Evolutionary conservation across 2,888 invertebrate genomes (phyloP).

Genomic region (Meghimatium bilineatum): DNA sequence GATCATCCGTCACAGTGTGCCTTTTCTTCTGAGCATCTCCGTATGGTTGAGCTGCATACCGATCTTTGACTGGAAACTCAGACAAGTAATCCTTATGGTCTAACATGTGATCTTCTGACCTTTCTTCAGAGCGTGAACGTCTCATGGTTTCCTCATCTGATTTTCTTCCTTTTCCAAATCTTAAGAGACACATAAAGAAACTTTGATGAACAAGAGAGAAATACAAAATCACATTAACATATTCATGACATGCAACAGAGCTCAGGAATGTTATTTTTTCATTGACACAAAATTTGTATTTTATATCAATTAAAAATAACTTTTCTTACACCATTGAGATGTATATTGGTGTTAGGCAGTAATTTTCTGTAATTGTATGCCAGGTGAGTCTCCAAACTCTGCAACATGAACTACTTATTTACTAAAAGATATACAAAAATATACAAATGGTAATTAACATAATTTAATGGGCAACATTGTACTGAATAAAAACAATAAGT

Average conservation of each 20-base stretch:
- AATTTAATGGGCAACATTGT: not conserved
- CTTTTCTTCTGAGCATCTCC: slow-evolving; percentile 30
- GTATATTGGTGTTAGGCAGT: too few species aligned
- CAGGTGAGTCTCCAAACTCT: slow-evolving; percentile 1
- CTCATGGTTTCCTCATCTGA: slow-evolving; percentile 57
- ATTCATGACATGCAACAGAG: slow-evolving; percentile 18
- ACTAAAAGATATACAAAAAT: too few species aligned
- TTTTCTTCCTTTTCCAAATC: slow-evolving; percentile 70
- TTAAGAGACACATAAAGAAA: slow-evolving; percentile 44
- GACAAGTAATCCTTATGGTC: slow-evolving; percentile 8
- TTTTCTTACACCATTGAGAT: too few species aligned
- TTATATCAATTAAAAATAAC: not conserved
- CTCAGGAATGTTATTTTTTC: slow-evolving; percentile 2
- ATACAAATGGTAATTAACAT: not conserved
- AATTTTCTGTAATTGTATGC: not conserved
- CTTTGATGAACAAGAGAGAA: slow-evolving; percentile 4
- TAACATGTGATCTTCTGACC: slow-evolving; percentile 44
- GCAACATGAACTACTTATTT: not conserved
- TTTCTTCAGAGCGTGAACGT: slow-evolving; percentile 56
- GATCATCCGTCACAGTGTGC: slow-evolving; percentile 14
- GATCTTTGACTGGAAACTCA: slow-evolving; percentile 29
- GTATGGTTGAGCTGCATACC: slow-evolving; percentile 29
- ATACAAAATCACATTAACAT: not conserved
- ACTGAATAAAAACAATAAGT: not conserved
- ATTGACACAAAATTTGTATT: not conserved